Evolutionary conservation across 2,888 invertebrate genomes (phyloP), one percentile per base, ranked within the genome.

Genomic region (Icerya purchasi): DNA sequence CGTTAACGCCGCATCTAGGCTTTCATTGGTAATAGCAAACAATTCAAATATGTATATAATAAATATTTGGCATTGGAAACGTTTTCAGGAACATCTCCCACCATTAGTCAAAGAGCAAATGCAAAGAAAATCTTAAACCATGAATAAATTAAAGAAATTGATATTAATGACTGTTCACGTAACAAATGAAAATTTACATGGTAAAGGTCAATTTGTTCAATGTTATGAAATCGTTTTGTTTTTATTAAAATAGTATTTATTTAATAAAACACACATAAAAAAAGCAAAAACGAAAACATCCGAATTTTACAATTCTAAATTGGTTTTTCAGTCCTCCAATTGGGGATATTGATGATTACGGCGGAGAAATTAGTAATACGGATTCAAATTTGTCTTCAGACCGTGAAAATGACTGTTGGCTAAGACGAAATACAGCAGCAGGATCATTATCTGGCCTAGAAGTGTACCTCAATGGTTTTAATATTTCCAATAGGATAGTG

Each of bases 371-470:
- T 25, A 2, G 19, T 10, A 21, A n/a, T 54, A 10, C 23, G 10
- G 50, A 57, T 2, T 53, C 20, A 18, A 18, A 22, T 3, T 3
- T 23, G 5, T 54, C 54, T 23, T n/a, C 8, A 14, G 36, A 36
- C 14, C 5, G 36, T 36, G 8, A 5, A 50, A 59, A 54, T 22
- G 19, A 49, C 3, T 66, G 65, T 58, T 14, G 59, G 2, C 20
- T 66, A 36, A 58, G 64, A 54, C 60, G 66, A 10, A 66, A 65
- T 22, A 63, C 64, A 2, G 65, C 64, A 5, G 64, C 62, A 19
- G 67, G 62, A 21, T 56, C 66, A n/a, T 63, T 65, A 22, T 65
- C 65, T 1, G 67, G 65, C 19, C 53, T 67, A 20, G 65, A 66
- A 55, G 62, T 66, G 21, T 66, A 65, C 57, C 61, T 66, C 24